Base-by-base conservation (phyloP, 1,140 invertebrate species). In the Orius insidiosus region DNA sequence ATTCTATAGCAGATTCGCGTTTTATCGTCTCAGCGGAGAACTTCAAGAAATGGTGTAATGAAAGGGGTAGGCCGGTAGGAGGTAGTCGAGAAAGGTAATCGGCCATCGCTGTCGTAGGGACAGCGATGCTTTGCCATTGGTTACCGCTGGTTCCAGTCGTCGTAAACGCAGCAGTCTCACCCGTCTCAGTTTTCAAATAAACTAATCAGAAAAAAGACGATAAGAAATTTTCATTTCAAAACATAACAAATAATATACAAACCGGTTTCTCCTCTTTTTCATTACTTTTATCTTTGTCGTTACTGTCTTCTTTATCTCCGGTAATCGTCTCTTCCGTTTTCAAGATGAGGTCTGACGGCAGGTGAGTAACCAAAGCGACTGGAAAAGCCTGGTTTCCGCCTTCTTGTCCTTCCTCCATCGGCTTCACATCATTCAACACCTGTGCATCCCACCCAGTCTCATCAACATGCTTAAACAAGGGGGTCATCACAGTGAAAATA, bases 1-100 rank as follows among this genome's bases (percentile, higher is more conserved):
- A 65, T 47, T 70, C 67, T n/a, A 69, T 65, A n/a, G 48, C 51
- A 2, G 69, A 67, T 54, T 80, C 78, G 55, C 80, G 78, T 48
- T 81, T 81, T 41, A 80, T 80, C 49, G 68, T 77, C 56, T 80
- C 78, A 1, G 77, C 76, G 1, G 81, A 84, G 59, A 85, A 85
- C 60, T 85, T 85, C 13, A 86, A 68, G 55, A 85, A 80, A 58
- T 86, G 81, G 54, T 85, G 81, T 31, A 86, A 63, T 39, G 78
- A 80, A 13, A 86, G 60, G 1, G 80, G 80, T 53, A 84, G 58
- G 2, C 79, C 79, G 43, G 72, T 74, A 15, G 76, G 70, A 31
- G 76, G 75, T 51, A 80, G 60, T 56, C 78, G 75, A 40, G 79
- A 80, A 41, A 86, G 68, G 61, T 85, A 86, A 62, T 85, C 81